phyloP scores from a whole-genome alignment of 2,888 invertebrate species.

The Melanophora roralis region DNA sequence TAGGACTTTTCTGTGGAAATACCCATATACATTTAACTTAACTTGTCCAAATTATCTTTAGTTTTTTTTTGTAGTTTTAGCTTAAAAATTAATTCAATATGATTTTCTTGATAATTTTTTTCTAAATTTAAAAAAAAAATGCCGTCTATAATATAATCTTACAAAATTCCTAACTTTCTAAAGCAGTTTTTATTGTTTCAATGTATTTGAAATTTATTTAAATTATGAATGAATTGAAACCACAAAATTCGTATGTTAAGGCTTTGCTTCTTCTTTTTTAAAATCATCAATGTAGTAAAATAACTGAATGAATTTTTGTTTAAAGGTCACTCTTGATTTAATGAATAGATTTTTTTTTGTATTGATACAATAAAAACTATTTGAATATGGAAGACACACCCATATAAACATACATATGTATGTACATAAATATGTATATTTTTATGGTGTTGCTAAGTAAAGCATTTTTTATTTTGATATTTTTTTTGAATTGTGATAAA shows the following conservation, averaged over 20 bases:
- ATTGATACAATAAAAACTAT: background rate
- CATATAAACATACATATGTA: background rate
- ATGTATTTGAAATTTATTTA: background rate
- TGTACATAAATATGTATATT: too few relatives aligned
- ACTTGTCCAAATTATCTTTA: too few relatives aligned
- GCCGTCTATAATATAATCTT: too few relatives aligned
- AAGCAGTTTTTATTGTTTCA: background rate
- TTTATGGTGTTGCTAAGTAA: constrained; percentile 20
- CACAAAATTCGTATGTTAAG: constrained; percentile 23
- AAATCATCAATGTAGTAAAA: background rate
- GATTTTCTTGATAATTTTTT: too few relatives aligned
- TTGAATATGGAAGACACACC: background rate
- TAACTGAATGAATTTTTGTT: constrained; percentile 5
- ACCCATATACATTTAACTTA: too few relatives aligned
- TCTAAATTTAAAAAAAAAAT: too few relatives aligned
- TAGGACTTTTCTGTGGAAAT: too few relatives aligned
- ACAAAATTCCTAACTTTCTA: background rate
- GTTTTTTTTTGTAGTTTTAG: too few relatives aligned
- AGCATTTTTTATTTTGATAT: background rate
- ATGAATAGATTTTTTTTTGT: constrained; percentile 3
- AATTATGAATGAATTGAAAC: constrained; percentile 14
- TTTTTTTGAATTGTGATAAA: background rate
- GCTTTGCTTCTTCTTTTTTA: background rate
- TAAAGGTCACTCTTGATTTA: constrained; percentile 21
- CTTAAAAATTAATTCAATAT: too few relatives aligned